Conservation (phyloP, 2,888 invertebrate species). For the Cecidostiba fungosa region DNA sequence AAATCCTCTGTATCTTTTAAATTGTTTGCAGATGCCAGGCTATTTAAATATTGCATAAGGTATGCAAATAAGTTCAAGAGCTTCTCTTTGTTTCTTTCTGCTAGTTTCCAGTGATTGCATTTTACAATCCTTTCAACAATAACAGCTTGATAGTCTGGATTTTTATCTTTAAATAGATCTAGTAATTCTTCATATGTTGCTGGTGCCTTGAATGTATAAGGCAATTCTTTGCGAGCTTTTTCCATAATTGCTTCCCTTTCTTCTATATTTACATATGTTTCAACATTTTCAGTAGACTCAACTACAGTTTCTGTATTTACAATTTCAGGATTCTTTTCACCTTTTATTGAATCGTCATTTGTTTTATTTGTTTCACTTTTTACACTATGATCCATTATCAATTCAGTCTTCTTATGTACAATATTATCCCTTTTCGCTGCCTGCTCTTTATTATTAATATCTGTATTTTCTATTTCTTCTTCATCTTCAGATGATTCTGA, state of each 20-base stretch:
- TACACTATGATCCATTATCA: conserved; percentile 17
- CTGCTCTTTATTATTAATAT: conserved; percentile 54
- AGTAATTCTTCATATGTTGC: conserved; percentile 84
- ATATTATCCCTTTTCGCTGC: neutral
- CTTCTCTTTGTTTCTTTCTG: conserved; percentile 89
- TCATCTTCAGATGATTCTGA: conserved; percentile 46
- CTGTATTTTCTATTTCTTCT: conserved; percentile 42
- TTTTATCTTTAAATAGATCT: conserved; percentile 83
- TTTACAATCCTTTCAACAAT: conserved; percentile 92
- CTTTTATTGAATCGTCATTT: conserved; percentile 73
- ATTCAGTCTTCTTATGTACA: conserved; percentile 38
- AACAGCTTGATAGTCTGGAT: conserved; percentile 85
- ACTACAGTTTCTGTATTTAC: neutral
- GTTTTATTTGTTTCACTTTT: conserved; percentile 62
- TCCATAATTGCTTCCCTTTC: conserved; percentile 77
- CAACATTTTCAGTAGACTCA: neutral
- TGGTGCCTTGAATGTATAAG: conserved; percentile 84
- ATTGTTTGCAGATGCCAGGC: conserved; percentile 81
- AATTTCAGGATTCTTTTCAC: conserved; percentile 71
- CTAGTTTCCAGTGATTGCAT: conserved; percentile 92
- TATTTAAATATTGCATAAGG: conserved; percentile 89
- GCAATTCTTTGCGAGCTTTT: conserved; percentile 83
- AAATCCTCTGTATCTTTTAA: conserved; percentile 80
- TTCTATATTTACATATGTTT: conserved; percentile 19
- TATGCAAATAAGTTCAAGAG: conserved; percentile 88